Conservation (phyloP, 2,113 vertebrate species). For the Ellobius talpinus region DNA sequence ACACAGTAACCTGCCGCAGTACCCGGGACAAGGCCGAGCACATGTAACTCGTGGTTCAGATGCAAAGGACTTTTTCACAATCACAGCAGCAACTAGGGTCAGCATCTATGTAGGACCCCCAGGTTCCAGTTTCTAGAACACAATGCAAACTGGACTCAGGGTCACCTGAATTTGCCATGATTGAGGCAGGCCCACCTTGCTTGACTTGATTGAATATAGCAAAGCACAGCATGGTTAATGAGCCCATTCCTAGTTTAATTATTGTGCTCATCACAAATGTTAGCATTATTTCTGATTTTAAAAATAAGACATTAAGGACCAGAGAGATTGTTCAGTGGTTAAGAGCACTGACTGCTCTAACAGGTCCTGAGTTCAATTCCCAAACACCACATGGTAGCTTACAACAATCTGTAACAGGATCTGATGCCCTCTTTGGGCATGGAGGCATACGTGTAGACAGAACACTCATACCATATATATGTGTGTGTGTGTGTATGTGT, state of each 20-base stretch:
- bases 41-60: background rate
- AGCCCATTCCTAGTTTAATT: constrained; percentile 2
- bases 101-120: background rate
- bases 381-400: background rate
- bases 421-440: background rate
- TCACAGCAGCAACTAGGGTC: background rate
- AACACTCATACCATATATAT: background rate
- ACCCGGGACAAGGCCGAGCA: background rate
- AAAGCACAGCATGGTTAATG: background rate
- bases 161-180: background rate
- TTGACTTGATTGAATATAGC: background rate
- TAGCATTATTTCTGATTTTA: background rate
- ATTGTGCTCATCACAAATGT: background rate
- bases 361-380: background rate
- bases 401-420: background rate
- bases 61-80: background rate
- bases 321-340: background rate
- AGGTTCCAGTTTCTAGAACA: background rate
- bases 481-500: too few species aligned
- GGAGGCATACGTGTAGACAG: background rate
- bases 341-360: background rate
- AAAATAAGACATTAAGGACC: background rate
- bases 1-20: background rate
- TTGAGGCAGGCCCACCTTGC: background rate
- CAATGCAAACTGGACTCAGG: background rate